A percentile compares a stretch with the other conserved stretches of the same genome.
Evolutionary conservation across 35 echinoderm and acorn worm species (phyloP).

Genomic region (Ophioderma brevispina): DNA sequence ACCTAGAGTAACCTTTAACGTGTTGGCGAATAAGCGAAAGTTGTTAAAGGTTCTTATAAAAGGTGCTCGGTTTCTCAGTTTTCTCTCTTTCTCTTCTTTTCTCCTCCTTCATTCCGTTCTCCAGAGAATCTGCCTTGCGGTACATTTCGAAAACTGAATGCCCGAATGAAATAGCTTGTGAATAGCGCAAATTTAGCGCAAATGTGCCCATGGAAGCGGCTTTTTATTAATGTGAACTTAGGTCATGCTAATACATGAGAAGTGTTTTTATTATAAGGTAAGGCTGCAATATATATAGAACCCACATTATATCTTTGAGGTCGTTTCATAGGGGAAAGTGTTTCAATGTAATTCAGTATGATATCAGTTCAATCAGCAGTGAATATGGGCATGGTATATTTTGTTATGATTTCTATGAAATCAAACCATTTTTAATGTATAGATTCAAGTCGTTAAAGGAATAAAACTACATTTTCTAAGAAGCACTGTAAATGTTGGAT

Average conservation of each 20-base stretch:
- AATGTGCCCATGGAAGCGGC: background rate
- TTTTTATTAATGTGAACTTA: background rate
- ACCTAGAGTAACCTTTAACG: conserved; percentile 42
- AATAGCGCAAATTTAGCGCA: background rate
- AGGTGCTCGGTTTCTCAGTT: background rate
- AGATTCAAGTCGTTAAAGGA: too few species aligned
- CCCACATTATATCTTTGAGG: background rate
- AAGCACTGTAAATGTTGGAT: too few species aligned
- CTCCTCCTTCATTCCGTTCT: background rate
- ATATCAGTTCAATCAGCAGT: too few species aligned
- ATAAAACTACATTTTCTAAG: too few species aligned
- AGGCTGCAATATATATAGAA: background rate
- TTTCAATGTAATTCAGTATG: background rate
- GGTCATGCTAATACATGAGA: background rate
- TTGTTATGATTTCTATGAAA: too few species aligned
- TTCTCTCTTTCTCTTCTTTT: background rate
- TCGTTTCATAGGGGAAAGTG: background rate
- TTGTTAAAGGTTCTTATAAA: conserved; percentile 12
- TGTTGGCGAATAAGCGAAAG: conserved; percentile 20
- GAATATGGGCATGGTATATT: too few species aligned
- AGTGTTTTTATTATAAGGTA: background rate
- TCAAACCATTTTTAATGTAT: too few species aligned
- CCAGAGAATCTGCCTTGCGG: background rate
- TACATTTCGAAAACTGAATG: background rate
- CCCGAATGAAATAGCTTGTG: background rate